Evolutionary conservation across 1,140 invertebrate genomes (phyloP).

Genomic region (Lasaia peninsularis): DNA sequence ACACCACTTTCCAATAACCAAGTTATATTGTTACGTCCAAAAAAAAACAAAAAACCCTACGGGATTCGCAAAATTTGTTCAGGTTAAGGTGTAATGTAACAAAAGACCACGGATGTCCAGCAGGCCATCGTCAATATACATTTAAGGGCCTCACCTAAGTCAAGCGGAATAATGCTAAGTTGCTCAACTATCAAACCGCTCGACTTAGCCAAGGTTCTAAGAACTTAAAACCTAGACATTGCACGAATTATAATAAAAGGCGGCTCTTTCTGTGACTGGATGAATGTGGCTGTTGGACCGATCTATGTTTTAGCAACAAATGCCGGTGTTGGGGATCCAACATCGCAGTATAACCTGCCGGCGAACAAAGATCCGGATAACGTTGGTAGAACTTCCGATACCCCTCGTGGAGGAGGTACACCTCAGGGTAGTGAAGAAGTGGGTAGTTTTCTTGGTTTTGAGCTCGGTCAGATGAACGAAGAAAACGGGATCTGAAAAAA

Average conservation of each 20-base stretch:
- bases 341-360: conserved; percentile 62
- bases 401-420: conserved; percentile 96
- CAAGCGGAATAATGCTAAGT: background rate
- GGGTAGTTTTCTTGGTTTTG: conserved; percentile 93
- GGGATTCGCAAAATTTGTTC: no score
- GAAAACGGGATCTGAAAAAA: conserved; percentile 85
- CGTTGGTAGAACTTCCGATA: conserved; percentile 93
- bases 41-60: no score
- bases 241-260: conserved; percentile 29
- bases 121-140: conserved; percentile 15
- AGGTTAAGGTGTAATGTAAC: background rate
- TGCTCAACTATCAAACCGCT: background rate
- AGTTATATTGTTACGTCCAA: no score
- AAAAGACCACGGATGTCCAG: conserved; percentile 16
- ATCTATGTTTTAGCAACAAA: conserved; percentile 34
- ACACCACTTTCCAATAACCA: no score
- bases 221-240: conserved; percentile 13
- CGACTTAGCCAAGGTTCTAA: conserved; percentile 12
- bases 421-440: conserved; percentile 92
- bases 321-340: conserved; percentile 47
- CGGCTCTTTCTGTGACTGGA: conserved; percentile 27
- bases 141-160: conserved; percentile 1
- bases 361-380: conserved; percentile 84
- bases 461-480: conserved; percentile 90
- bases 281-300: conserved; percentile 23